Percentiles rank a stretch among this genome's conserved stretches.
Evolutionary conservation across 2,797 vertebrate species (phyloP).

Genomic region (Hoplostethus mediterraneus): DNA sequence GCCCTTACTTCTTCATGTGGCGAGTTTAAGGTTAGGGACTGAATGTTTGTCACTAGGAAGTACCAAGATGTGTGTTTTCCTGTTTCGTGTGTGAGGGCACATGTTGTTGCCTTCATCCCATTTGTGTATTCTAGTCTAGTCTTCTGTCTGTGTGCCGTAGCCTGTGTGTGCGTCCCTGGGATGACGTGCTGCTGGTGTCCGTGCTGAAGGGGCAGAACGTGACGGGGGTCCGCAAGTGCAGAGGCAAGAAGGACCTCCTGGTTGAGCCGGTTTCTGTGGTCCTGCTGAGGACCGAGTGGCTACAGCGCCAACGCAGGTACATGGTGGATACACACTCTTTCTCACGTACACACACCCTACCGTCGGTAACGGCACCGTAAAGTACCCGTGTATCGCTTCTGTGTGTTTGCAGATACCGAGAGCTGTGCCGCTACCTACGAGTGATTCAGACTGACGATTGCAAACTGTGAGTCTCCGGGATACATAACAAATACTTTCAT

Average conservation of each 20-base stretch:
- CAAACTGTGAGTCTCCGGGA: conserved; percentile 53
- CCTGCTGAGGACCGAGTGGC: conserved; percentile 75
- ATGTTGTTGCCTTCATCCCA: background rate
- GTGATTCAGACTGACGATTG: conserved; percentile 56
- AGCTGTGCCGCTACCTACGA: conserved; percentile 75
- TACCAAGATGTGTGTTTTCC: no score
- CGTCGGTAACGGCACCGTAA: background rate
- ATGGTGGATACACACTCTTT: background rate
- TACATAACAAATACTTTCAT: background rate
- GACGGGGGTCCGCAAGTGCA: conserved; percentile 76
- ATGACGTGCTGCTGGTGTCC: conserved; percentile 80
- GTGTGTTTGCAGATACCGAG: conserved; percentile 70
- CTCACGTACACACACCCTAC: background rate
- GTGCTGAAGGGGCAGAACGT: conserved; percentile 86
- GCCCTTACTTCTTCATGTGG: no score
- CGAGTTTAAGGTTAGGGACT: no score
- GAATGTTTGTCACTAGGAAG: background rate
- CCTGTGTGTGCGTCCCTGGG: conserved; percentile 81
- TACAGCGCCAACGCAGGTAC: conserved; percentile 75
- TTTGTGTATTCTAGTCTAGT: background rate
- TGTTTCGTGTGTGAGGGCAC: background rate
- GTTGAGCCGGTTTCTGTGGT: conserved; percentile 76
- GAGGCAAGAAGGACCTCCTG: conserved; percentile 80
- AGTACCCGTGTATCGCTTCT: conserved; percentile 4
- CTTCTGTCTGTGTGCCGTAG: conserved; percentile 56